Conservation (phyloP, 1,140 invertebrate species). For the Leptopilina boulardi region DNA sequence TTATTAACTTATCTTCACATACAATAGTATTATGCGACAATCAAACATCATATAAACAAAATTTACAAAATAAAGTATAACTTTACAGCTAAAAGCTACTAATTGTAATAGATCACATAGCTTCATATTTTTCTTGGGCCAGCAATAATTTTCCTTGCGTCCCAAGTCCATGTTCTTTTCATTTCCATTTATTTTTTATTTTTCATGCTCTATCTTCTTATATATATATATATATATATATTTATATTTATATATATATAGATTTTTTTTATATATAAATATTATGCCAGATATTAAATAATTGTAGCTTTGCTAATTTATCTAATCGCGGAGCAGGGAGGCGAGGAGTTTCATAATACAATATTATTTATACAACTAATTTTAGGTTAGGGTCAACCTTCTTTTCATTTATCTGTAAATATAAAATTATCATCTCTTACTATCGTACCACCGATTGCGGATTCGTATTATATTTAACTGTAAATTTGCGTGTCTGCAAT, state of each 20-base stretch:
- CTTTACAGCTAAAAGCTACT: slow-evolving; percentile 77
- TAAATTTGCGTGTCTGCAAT: slow-evolving; percentile 50
- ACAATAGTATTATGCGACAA: slow-evolving; percentile 77
- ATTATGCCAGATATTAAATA: slow-evolving; percentile 75
- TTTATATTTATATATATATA: slow-evolving; percentile 56
- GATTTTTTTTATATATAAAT: slow-evolving; percentile 69
- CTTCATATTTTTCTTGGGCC: slow-evolving; percentile 71
- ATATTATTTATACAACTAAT: slow-evolving; percentile 70
- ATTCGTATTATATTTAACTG: slow-evolving; percentile 54
- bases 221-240: slow-evolving; percentile 54
- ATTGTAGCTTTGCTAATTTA: slow-evolving; percentile 72
- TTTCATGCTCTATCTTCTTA: slow-evolving; percentile 66
- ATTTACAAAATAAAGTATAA: slow-evolving; percentile 78
- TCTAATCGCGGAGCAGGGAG: slow-evolving; percentile 64
- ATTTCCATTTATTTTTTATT: slow-evolving; percentile 59
- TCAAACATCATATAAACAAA: slow-evolving; percentile 78
- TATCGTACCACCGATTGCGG: slow-evolving; percentile 69
- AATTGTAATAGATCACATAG: slow-evolving; percentile 76
- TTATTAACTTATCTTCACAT: slow-evolving; percentile 77
- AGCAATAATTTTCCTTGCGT: slow-evolving; percentile 49
- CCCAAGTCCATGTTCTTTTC: slow-evolving; percentile 60
- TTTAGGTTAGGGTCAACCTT: slow-evolving; percentile 58
- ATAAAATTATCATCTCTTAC: slow-evolving; percentile 76
- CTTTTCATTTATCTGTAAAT: slow-evolving; percentile 67
- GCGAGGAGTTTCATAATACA: slow-evolving; percentile 65